These are phyloP conservation scores for Archegozetes longisetosus DNA, from an alignment of 1,140 invertebrate genomes.

Conservation along the genomic window DNA sequence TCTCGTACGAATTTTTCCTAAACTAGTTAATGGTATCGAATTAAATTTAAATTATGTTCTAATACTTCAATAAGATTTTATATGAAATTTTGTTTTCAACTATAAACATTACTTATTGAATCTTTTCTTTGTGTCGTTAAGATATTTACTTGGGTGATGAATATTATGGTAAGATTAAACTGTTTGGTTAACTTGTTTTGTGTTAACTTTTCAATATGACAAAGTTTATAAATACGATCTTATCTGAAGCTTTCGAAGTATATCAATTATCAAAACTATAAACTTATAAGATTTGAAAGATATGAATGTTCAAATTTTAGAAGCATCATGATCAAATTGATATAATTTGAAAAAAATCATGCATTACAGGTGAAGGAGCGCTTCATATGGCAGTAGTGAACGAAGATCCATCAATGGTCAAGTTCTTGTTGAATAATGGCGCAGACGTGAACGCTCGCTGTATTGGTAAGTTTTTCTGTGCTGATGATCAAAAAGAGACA, in stretches of 20 bases:
- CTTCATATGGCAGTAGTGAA: slow-evolving; percentile 96
- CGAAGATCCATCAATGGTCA: slow-evolving; percentile 93
- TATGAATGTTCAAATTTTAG: too few species aligned
- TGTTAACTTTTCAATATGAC: too few species aligned
- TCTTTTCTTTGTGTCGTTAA: neutral
- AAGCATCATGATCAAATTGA: too few species aligned
- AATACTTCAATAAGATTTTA: too few species aligned
- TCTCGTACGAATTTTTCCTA: slow-evolving; percentile 75
- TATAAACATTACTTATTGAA: neutral
- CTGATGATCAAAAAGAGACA: slow-evolving; percentile 88
- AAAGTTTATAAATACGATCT: too few species aligned
- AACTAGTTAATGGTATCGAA: slow-evolving; percentile 57
- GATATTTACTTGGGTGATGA: slow-evolving; percentile 87
- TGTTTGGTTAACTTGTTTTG: too few species aligned
- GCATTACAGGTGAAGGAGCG: slow-evolving; percentile 79
- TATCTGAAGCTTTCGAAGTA: too few species aligned
- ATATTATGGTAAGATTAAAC: too few species aligned
- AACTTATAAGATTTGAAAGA: too few species aligned
- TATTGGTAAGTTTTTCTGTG: slow-evolving; percentile 88
- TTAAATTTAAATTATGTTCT: too few species aligned
- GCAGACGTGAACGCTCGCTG: slow-evolving; percentile 77
- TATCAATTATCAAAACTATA: too few species aligned
- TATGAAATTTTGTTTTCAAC: neutral
- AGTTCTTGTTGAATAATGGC: slow-evolving; percentile 78
- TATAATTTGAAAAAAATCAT: too few species aligned